Base-by-base conservation (phyloP, 2,888 invertebrate species). In the Sturmia bella region DNA sequence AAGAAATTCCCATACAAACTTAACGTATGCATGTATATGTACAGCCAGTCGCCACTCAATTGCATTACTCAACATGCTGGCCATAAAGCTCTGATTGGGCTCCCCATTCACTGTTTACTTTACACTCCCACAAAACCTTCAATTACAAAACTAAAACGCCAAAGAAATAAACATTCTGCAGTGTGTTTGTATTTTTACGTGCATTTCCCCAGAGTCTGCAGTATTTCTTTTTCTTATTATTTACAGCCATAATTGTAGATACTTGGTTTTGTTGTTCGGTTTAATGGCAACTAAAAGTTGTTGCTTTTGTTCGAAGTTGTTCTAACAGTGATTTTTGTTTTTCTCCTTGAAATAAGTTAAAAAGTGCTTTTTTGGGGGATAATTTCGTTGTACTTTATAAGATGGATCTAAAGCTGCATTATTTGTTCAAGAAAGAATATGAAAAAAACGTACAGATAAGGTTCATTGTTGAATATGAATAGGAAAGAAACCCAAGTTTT, bases 351-450 rank as follows among this genome's bases (percentile, higher is more conserved):
- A 74, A 74, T 45, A 56, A 17, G 27, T 52, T 32, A 50, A 50
- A 63, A 56, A 41, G 19, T 45, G 21, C 48, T 64, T 57, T 63
- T 63, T 27, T 17, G 41, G 17, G 7, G 56, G 21, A 21, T 52
- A 19, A 39, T 70, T 15, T 66, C 39, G 19, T 59, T 61, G 27
- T 48, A 69, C 50, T 69, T 21, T 56, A 63, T 81, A 50, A 64
- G n/a, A 45, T 37, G 54, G 64, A 63, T 82, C 68, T 73, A 32
- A 63, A 41, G 73, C 69, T 56, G 77, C 63, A 57, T 64, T 77
- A 54, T 41, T 63, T 41, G 7, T 11, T 66, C n/a, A 0, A 19
- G 27, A 37, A 19, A 27, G n/a, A 63, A 0, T 6, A n/a, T 43
- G 21, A 21, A 17, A 52, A 27, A 48, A 5, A 43, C 13, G 11